Evolutionary conservation across 2,113 vertebrate species (phyloP).

Genomic region (Osmerus mordax): DNA sequence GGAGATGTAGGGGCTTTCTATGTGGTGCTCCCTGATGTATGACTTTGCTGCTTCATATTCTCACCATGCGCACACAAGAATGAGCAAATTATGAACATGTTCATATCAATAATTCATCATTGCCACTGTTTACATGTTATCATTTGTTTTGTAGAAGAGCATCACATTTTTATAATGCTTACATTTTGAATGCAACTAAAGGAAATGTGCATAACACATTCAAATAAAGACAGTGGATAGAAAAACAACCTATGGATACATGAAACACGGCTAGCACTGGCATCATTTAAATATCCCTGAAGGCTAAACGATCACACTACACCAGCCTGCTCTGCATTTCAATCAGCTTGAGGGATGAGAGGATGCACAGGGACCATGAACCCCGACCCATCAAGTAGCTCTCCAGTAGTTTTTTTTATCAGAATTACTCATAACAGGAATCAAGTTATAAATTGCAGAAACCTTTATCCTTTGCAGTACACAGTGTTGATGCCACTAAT

Average conservation of each 20-base stretch:
- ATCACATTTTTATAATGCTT: no score
- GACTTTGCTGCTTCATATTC: neutral
- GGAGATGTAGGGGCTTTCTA: no score
- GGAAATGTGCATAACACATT: no score
- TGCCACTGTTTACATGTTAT: neutral
- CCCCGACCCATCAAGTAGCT: neutral
- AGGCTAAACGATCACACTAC: conserved; percentile 9
- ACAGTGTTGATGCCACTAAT: no score
- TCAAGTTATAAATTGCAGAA: no score
- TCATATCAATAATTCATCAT: neutral
- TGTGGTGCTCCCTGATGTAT: no score
- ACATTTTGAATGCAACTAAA: no score
- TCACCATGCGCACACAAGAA: neutral
- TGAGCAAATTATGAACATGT: no score
- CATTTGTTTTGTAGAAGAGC: neutral
- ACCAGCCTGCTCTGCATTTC: conserved; percentile 25
- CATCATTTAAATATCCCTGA: conserved; percentile 16
- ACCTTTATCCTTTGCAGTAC: no score
- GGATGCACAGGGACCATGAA: neutral
- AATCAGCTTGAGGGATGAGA: conserved; percentile 5
- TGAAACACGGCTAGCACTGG: neutral
- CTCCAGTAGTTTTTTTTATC: neutral
- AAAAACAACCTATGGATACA: no score
- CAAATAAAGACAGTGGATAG: no score
- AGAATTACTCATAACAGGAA: no score